These are phyloP conservation scores for Quiscalus mexicanus DNA, from an alignment of 2,113 vertebrate genomes.

Conservation along the genomic window DNA sequence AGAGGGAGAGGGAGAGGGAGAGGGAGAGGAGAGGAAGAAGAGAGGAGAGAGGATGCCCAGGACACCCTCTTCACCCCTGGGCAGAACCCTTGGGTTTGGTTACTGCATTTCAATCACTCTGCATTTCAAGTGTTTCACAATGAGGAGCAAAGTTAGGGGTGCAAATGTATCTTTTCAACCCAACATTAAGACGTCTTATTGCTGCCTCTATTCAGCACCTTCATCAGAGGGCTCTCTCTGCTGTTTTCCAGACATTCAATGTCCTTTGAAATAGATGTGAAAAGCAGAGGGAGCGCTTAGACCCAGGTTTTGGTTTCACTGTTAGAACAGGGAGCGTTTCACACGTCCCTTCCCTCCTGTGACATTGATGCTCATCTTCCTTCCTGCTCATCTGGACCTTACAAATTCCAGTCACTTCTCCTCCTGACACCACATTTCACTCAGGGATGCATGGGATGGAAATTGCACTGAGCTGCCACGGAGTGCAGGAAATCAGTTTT, in stretches of 20 bases:
- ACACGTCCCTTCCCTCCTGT: neutral
- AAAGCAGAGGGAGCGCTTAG: neutral
- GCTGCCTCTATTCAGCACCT: neutral
- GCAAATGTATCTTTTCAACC: neutral
- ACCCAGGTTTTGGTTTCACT: neutral
- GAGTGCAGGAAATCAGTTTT: neutral
- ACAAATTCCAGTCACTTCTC: conserved; percentile 3
- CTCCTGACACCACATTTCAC: neutral
- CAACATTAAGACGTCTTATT: neutral
- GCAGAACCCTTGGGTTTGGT: neutral
- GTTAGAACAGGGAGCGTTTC: neutral
- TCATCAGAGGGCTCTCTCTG: neutral
- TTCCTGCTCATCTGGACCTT: conserved; percentile 14
- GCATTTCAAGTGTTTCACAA: neutral
- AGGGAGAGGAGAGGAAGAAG: neutral
- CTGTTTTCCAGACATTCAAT: neutral
- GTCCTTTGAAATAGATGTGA: neutral
- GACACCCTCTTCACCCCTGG: neutral
- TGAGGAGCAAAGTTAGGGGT: neutral
- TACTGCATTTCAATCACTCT: rapidly evolving
- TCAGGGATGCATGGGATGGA: neutral
- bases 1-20: too few species aligned
- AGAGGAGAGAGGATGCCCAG: too few species aligned
- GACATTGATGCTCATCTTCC: conserved; percentile 20
- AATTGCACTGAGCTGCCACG: neutral